Percentiles rank a stretch among this genome's conserved stretches.
Conservation (phyloP, 2,797 vertebrate genomes). For the Tiaroga cobitis region DNA sequence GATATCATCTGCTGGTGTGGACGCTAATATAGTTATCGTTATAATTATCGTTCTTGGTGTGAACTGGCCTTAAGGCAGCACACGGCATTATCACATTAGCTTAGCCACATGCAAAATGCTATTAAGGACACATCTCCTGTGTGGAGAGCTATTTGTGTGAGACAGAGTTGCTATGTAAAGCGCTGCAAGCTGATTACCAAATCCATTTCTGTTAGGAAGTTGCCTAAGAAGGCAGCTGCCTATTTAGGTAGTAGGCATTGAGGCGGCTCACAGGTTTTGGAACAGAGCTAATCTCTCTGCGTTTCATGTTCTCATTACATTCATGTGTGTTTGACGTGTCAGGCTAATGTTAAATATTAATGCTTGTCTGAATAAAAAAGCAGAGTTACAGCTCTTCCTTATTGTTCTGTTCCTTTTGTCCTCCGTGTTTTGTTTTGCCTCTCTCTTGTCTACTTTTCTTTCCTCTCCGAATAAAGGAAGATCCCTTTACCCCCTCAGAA, state of each 20-base stretch:
- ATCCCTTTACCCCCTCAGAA: background rate
- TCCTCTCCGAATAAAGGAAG: slow-evolving; percentile 1
- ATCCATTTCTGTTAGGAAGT: background rate
- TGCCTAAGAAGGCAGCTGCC: background rate
- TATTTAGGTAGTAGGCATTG: background rate
- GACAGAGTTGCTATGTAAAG: background rate
- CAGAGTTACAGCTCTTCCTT: slow-evolving; percentile 8
- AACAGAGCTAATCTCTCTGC: background rate
- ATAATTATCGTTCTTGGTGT: too few species aligned
- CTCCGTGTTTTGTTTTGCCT: slow-evolving; percentile 2
- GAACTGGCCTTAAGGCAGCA: background rate
- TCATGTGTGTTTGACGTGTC: slow-evolving; percentile 28
- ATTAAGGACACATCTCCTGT: background rate
- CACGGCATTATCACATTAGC: background rate
- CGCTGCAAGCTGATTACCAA: background rate
- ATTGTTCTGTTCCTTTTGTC: slow-evolving; percentile 4
- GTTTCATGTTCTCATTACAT: background rate
- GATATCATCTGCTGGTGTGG: too few species aligned
- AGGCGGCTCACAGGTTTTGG: background rate
- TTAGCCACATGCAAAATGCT: background rate
- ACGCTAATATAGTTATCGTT: too few species aligned
- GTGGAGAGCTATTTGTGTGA: background rate
- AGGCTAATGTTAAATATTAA: slow-evolving; percentile 62
- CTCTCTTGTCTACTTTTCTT: slow-evolving; percentile 15
- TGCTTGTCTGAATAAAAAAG: slow-evolving; percentile 57